Conservation (phyloP, 2,113 vertebrate species). For the Eleginops maclovinus region DNA sequence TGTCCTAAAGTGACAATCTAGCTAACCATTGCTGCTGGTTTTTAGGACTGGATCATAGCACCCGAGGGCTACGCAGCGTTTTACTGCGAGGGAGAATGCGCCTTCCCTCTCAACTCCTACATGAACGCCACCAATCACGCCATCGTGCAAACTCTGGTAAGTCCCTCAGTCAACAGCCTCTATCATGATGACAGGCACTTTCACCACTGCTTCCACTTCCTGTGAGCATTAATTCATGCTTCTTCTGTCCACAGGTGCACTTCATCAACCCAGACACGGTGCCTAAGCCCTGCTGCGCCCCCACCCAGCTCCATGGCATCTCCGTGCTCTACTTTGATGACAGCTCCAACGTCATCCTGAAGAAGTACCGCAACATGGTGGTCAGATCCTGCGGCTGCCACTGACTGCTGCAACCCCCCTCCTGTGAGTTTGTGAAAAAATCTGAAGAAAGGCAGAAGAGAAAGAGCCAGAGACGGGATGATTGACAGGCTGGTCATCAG, state of each 20-base stretch:
- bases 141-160: slow-evolving; percentile 97
- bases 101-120: slow-evolving; percentile 97
- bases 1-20: neutral
- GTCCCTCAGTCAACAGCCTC: slow-evolving; percentile 62
- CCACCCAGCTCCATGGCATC: slow-evolving; percentile 96
- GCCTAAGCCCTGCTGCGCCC: slow-evolving; percentile 96
- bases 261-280: slow-evolving; percentile 97
- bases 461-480: slow-evolving; percentile 18
- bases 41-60: slow-evolving; percentile 98
- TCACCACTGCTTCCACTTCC: neutral
- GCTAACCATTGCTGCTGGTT: neutral
- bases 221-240: slow-evolving; percentile 7
- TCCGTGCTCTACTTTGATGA: slow-evolving; percentile 98
- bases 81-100: slow-evolving; percentile 97
- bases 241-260: slow-evolving; percentile 87
- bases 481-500: slow-evolving; percentile 25
- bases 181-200: slow-evolving; percentile 1
- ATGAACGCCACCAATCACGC: slow-evolving; percentile 99
- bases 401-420: slow-evolving; percentile 70
- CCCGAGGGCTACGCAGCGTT: slow-evolving; percentile 96
- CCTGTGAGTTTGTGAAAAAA: neutral
- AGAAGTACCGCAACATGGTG: slow-evolving; percentile 99
- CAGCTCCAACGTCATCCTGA: slow-evolving; percentile 98
- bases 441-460: neutral
- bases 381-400: slow-evolving; percentile 97